phyloP scores from a whole-genome alignment of 2,113 vertebrate genomes.

The Oxyura jamaicensis region DNA sequence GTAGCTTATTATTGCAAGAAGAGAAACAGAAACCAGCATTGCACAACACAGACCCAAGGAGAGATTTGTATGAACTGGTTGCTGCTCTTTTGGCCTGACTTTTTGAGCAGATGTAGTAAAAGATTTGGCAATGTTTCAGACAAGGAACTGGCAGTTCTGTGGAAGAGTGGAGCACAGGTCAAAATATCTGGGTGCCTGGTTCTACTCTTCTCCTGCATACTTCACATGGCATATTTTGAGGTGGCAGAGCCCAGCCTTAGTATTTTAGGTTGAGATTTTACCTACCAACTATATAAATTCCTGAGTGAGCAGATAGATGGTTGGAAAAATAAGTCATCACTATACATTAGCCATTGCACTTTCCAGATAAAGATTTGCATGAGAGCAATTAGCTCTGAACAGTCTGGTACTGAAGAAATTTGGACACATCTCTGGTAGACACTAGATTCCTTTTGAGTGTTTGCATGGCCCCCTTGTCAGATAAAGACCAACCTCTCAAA shows the following conservation, averaged over 20 bases:
- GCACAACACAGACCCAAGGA: slow-evolving; percentile 2
- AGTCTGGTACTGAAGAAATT: not conserved
- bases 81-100: not conserved
- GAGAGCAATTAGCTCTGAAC: not conserved
- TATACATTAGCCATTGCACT: not conserved
- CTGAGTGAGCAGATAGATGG: not conserved
- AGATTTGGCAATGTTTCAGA: not conserved
- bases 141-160: not conserved
- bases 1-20: slow-evolving; percentile 11
- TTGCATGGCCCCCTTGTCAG: not conserved
- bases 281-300: not conserved
- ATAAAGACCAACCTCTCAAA: not conserved
- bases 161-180: not conserved
- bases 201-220: not conserved
- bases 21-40: slow-evolving; percentile 58
- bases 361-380: not conserved
- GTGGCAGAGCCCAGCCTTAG: not conserved
- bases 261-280: not conserved
- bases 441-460: not conserved
- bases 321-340: not conserved
- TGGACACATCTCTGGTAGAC: not conserved
- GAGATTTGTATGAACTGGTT: not conserved
- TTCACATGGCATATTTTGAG: not conserved
- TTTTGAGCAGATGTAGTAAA: not conserved
- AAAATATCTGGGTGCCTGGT: not conserved